Conservation (phyloP, 1,140 invertebrate genomes). For the Leptinotarsa undecemlineata region DNA sequence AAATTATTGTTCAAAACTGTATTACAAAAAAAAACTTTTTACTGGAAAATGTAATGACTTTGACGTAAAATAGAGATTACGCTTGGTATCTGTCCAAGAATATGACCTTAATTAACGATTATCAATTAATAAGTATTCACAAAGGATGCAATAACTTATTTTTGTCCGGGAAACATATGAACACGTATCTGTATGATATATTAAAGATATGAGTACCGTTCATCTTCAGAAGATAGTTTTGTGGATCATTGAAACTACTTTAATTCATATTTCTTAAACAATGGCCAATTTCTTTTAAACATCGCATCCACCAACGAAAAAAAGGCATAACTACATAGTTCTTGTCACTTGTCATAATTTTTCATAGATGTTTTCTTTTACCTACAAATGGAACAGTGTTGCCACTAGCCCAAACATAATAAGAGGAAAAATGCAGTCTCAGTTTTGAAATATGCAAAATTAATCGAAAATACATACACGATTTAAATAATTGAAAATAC, state of each 20-base stretch:
- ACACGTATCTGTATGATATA: background rate
- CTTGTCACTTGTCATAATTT: background rate
- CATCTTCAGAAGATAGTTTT: background rate
- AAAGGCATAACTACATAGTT: background rate
- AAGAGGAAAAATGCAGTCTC: no score
- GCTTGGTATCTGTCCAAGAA: background rate
- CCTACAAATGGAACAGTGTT: no score
- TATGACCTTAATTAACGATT: background rate
- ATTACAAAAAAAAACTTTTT: background rate
- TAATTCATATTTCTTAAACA: conserved; percentile 14
- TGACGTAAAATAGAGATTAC: background rate
- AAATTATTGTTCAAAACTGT: background rate
- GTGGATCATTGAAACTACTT: background rate
- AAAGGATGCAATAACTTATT: background rate
- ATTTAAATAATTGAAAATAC: no score
- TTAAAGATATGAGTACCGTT: conserved; percentile 8
- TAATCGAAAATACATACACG: no score
- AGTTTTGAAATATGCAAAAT: no score
- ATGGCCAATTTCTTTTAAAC: conserved; percentile 4
- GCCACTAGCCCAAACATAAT: no score
- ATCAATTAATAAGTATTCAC: conserved; percentile 1
- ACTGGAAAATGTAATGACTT: background rate
- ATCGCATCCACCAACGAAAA: conserved; percentile 5
- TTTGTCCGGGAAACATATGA: background rate
- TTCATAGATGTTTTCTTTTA: background rate